Percentiles rank a stretch among this genome's conserved stretches.
These are phyloP conservation scores for Myoxocephalus aenaeus DNA, from an alignment of 2,797 vertebrate species.

Conservation along the genomic window DNA sequence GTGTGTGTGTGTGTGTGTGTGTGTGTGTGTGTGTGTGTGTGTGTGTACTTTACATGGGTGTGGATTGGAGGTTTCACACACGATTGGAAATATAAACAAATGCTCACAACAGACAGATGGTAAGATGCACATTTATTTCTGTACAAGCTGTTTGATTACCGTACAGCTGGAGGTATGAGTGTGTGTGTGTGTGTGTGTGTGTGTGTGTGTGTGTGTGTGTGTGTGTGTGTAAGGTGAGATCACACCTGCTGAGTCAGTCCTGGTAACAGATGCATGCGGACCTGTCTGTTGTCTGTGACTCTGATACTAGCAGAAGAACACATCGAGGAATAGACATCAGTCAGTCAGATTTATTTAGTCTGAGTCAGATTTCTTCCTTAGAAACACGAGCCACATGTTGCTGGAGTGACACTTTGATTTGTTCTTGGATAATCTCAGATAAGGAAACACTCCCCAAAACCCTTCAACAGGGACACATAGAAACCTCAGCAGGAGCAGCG, in stretches of 20 bases:
- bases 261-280: not conserved
- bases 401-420: not conserved
- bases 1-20: not conserved
- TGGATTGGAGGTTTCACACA: not conserved
- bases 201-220: too few relatives aligned
- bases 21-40: not conserved
- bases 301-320: not conserved
- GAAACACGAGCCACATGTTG: conserved; percentile 9
- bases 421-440: not conserved
- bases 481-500: not conserved
- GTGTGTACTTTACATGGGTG: not conserved
- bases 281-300: not conserved
- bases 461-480: not conserved
- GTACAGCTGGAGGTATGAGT: too few relatives aligned
- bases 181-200: too few relatives aligned
- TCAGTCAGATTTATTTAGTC: not conserved
- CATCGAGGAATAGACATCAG: not conserved
- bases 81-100: not conserved
- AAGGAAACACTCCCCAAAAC: not conserved
- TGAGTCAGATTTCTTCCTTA: not conserved
- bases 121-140: not conserved
- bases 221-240: not conserved
- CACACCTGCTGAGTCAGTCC: not conserved
- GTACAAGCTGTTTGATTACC: not conserved
- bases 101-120: not conserved